Base-by-base conservation (phyloP, 1,140 invertebrate species). In the Plutomurus gul region DNA sequence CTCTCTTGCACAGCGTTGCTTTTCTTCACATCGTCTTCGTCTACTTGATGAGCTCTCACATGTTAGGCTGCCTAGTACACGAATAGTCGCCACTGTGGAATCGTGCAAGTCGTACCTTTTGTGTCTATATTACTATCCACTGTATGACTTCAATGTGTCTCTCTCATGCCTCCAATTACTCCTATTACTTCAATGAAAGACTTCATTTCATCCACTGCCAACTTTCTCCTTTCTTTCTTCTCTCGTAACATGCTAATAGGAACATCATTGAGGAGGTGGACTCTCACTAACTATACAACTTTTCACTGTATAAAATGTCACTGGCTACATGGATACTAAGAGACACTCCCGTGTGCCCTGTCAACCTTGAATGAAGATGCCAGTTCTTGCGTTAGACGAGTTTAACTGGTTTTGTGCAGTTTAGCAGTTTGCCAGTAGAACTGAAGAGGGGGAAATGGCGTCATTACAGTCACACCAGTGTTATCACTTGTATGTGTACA, bases 11-110 rank as follows among this genome's bases (percentile, higher is more conserved):
- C n/a, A 40, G 70, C 70, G 18, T 72, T 72, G 70, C 70, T 72
- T 39, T 43, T 72, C 70, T 72, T 72, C n/a, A n/a, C n/a, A n/a
- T n/a, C n/a, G n/a, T n/a, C n/a, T 43, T 22, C 36, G 30, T 65
- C 56, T 2, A 8, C 20, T 72, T 72, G 70, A 72, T 72, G 70
- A 72, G 40, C 70, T 72, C 36, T 27, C 70, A 72, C 70, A 72
- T 72, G 70, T 72, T 39, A 27, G 30, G 11, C 33, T 60, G 18
- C 43, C 25, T 56, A 56, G 1, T 13, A 49, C 47, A 47, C 1
- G 10, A 4, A 47, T 4, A 4, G n/a, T 10, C n/a, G 10, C 20
- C 13, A 49, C 11, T 7, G 46, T 1, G 20, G 46, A 20, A 11
- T 49, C 13, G n/a, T 49, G n/a, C n/a, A n/a, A n/a, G n/a, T n/a